Evolutionary conservation across 1,140 invertebrate genomes (phyloP).

Genomic region (Cardiocondyla obscurior): DNA sequence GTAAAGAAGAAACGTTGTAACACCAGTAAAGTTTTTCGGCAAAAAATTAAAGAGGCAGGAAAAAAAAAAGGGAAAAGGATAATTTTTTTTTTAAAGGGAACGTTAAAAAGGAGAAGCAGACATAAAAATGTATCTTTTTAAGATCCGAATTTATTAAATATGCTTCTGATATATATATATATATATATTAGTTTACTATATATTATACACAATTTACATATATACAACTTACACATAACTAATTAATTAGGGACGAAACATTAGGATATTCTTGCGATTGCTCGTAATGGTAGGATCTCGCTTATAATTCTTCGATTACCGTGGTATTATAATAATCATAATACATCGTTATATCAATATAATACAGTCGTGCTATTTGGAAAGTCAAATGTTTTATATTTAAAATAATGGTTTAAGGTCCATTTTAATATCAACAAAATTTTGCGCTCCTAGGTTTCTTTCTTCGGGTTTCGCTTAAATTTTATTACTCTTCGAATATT

Average conservation of each 20-base stretch:
- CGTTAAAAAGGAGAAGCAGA: not conserved
- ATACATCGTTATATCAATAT: not conserved
- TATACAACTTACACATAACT: slow-evolving; percentile 77
- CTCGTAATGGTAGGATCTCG: not conserved
- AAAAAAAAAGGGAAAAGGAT: not conserved
- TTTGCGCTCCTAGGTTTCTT: not conserved
- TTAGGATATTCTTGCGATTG: slow-evolving; percentile 47
- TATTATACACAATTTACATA: slow-evolving; percentile 84
- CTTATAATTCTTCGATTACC: not conserved
- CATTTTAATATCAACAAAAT: slow-evolving; percentile 32
- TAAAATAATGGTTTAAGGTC: slow-evolving; percentile 16
- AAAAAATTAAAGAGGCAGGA: not conserved
- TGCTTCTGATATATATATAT: slow-evolving; percentile 80
- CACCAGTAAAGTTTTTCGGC: not conserved
- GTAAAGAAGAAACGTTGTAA: not conserved
- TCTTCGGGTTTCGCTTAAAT: not conserved
- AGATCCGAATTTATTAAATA: slow-evolving; percentile 79
- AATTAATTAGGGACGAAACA: slow-evolving; percentile 57
- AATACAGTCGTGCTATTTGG: not conserved
- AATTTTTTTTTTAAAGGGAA: not conserved
- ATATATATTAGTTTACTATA: slow-evolving; percentile 83
- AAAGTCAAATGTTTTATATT: not conserved
- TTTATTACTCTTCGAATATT: not conserved
- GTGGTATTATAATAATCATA: slow-evolving; percentile 4
- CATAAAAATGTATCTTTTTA: not conserved